phyloP scores from a whole-genome alignment of 2,797 vertebrate species.

The Tauraco hartlaubi region DNA sequence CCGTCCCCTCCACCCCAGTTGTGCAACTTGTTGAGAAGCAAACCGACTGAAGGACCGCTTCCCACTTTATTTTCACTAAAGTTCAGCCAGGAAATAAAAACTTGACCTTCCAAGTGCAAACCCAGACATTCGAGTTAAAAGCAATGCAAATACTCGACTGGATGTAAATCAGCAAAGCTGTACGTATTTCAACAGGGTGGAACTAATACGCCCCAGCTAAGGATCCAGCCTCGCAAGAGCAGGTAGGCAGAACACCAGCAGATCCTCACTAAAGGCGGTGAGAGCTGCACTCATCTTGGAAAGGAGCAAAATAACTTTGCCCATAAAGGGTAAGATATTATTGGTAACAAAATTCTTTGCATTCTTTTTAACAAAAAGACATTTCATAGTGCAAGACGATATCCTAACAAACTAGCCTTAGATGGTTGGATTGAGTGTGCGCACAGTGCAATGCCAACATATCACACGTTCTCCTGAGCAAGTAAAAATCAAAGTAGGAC shows the following conservation, averaged over 20 bases:
- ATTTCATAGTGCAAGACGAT: not conserved
- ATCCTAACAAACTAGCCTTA: constrained; percentile 32
- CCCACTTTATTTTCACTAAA: not conserved
- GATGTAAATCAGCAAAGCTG: not conserved
- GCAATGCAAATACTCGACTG: not conserved
- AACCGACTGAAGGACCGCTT: not conserved
- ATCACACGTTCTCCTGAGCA: not conserved
- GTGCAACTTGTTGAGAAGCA: not conserved
- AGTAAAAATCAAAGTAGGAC: constrained; percentile 1
- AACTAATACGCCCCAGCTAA: not conserved
- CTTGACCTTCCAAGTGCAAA: not conserved
- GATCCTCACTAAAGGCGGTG: not conserved
- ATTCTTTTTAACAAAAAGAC: constrained; percentile 42
- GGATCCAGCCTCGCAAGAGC: not conserved
- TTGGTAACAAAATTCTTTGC: constrained; percentile 45
- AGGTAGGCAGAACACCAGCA: not conserved
- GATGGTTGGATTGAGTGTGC: not conserved
- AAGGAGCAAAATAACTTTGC: constrained; percentile 32
- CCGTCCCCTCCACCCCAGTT: not conserved
- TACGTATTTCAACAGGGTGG: not conserved
- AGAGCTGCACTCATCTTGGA: not conserved
- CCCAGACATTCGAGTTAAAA: not conserved
- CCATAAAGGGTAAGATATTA: constrained; percentile 32
- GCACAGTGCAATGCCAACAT: not conserved
- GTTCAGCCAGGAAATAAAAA: not conserved